Conservation (phyloP, 2,113 vertebrate species). For the Lepus europaeus region DNA sequence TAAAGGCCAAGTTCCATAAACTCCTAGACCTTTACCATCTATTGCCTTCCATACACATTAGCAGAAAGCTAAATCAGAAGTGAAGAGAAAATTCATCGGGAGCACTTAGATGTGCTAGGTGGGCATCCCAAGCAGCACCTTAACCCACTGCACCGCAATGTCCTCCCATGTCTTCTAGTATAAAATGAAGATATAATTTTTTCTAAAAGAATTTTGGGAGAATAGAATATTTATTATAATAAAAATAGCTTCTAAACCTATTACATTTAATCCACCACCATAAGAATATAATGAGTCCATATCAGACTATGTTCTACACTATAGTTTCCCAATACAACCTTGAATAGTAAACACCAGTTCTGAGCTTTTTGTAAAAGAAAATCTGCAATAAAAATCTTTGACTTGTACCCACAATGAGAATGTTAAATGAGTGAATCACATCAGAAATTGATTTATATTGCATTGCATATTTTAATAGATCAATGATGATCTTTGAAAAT, state of each 20-base stretch:
- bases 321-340: background rate
- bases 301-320: background rate
- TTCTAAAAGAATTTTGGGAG: background rate
- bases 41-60: no score
- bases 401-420: background rate
- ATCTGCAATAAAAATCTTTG: background rate
- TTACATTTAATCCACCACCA: background rate
- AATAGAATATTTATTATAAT: background rate
- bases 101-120: no score
- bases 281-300: background rate
- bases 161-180: background rate
- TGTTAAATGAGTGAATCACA: background rate
- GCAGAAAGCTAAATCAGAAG: no score
- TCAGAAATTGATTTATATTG: background rate
- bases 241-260: background rate
- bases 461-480: background rate
- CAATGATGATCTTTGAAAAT: background rate
- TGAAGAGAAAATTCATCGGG: no score
- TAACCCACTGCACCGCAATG: no score
- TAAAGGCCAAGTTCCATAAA: background rate
- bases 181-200: background rate
- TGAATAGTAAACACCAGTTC: background rate
- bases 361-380: background rate
- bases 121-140: no score
- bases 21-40: background rate